Conservation (phyloP, 2,888 invertebrate species). For the Caenorhabditis sp. region DNA sequence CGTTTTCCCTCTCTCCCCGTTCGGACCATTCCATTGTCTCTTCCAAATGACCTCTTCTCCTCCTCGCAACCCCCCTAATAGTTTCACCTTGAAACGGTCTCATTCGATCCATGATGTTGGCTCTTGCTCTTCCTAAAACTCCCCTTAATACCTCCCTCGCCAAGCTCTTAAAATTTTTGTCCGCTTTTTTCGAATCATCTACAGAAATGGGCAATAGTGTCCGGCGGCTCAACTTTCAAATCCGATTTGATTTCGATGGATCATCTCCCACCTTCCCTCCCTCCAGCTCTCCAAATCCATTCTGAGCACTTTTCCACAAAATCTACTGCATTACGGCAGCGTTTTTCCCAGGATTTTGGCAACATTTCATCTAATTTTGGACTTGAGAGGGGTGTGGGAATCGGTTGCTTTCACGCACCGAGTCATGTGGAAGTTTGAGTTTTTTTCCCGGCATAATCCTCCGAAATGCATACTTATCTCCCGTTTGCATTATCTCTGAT, state of each 20-base stretch:
- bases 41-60: slow-evolving; percentile 7
- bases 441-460: slow-evolving; percentile 15
- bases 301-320: slow-evolving; percentile 6
- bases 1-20: background rate
- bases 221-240: too few species aligned
- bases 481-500: background rate
- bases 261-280: background rate
- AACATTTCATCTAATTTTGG: slow-evolving; percentile 45
- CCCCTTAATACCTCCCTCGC: too few species aligned
- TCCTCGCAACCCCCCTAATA: too few species aligned
- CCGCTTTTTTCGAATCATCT: too few species aligned
- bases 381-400: slow-evolving; percentile 34
- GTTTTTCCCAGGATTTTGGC: slow-evolving; percentile 14
- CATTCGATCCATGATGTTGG: too few species aligned
- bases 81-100: too few species aligned
- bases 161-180: too few species aligned
- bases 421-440: slow-evolving; percentile 29
- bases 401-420: background rate
- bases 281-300: background rate
- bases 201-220: too few species aligned
- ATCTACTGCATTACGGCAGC: too few species aligned
- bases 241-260: background rate
- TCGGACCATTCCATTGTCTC: slow-evolving; percentile 14
- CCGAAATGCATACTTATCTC: background rate
- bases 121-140: too few species aligned